These are phyloP conservation scores for Chrysemys picta DNA, from an alignment of 2,113 vertebrate genomes.

Conservation along the genomic window DNA sequence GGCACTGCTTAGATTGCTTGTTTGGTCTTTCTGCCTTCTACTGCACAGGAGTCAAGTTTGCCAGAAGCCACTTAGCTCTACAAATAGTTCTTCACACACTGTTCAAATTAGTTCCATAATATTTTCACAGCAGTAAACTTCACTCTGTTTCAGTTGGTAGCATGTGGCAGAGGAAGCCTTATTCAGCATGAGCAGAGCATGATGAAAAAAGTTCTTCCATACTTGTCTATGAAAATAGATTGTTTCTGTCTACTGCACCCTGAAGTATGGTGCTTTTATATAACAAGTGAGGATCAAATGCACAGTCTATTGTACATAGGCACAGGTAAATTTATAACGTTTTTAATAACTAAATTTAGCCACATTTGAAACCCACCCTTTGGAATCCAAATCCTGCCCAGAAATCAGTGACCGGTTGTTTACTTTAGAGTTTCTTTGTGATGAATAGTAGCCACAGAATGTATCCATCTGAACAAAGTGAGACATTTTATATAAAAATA, in stretches of 20 bases:
- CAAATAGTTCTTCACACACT: background rate
- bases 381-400: background rate
- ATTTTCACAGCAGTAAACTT: background rate
- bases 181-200: background rate
- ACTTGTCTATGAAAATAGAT: background rate
- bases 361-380: background rate
- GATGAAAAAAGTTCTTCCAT: background rate
- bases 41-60: background rate
- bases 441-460: background rate
- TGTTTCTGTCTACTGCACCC: background rate
- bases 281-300: background rate
- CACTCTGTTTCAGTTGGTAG: background rate
- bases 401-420: background rate
- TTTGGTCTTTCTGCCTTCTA: background rate
- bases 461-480: background rate
- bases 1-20: background rate
- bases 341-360: background rate
- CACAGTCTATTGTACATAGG: background rate
- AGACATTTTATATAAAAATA: background rate
- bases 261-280: background rate
- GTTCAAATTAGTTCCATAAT: background rate
- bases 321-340: background rate
- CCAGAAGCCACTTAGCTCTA: background rate
- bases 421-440: background rate
- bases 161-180: background rate